These are phyloP conservation scores for Gymnoscopelus microlampas DNA, from an alignment of 2,797 vertebrate species.

Conservation along the genomic window DNA sequence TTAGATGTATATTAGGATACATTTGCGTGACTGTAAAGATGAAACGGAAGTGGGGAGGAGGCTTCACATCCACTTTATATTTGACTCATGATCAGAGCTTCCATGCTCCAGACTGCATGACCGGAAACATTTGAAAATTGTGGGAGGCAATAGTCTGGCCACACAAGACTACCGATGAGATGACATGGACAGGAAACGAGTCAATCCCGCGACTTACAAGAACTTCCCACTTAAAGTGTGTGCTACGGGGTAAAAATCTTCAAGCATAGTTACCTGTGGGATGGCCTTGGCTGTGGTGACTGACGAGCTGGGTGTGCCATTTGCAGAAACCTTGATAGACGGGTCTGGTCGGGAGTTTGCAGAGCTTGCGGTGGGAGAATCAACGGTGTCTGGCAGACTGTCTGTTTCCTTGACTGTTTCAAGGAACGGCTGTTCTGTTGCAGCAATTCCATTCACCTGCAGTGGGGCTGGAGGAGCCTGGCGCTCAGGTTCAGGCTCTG, in stretches of 20 bases:
- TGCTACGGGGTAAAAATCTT: background rate
- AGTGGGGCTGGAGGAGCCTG: conserved; percentile 56
- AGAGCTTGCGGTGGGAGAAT: conserved; percentile 71
- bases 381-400: conserved; percentile 63
- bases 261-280: conserved; percentile 85
- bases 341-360: conserved; percentile 40
- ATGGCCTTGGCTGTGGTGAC: conserved; percentile 75
- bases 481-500: conserved; percentile 67
- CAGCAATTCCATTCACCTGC: conserved; percentile 74
- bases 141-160: no score
- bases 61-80: no score
- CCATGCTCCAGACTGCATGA: no score
- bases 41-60: no score
- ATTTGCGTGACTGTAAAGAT: no score
- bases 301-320: conserved; percentile 62
- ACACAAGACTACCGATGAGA: conserved; percentile 2
- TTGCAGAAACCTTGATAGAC: conserved; percentile 45
- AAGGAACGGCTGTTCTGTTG: conserved; percentile 65
- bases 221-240: no score
- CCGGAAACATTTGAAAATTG: no score
- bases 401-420: conserved; percentile 54
- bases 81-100: no score
- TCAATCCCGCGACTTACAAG: background rate
- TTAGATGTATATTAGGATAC: no score
- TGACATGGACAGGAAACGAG: background rate